Evolutionary conservation across 2,888 invertebrate species (phyloP).

Genomic region (Hypsopygia costalis): DNA sequence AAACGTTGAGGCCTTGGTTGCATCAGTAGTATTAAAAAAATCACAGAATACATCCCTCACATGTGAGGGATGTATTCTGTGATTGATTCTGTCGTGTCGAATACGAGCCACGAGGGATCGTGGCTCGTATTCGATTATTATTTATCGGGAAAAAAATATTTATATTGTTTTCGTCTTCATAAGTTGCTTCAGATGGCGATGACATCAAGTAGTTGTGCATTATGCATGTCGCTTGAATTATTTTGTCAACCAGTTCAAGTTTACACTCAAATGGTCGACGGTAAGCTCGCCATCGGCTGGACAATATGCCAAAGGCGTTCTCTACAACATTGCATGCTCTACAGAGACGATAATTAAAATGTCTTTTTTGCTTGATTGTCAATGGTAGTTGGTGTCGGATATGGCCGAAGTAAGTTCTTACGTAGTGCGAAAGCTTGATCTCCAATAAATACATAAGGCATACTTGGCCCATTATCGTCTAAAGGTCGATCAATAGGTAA

Average conservation of each 20-base stretch:
- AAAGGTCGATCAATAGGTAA: constrained; percentile 8
- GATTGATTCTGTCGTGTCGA: too few species aligned
- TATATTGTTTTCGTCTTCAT: constrained; percentile 9
- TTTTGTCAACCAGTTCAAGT: constrained; percentile 8
- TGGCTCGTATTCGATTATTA: too few species aligned
- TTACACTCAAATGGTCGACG: constrained; percentile 2
- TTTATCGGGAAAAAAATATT: too few species aligned
- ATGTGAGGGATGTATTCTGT: too few species aligned
- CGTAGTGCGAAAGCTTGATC: too few species aligned
- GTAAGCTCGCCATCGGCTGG: too few species aligned
- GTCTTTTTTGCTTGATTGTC: too few species aligned
- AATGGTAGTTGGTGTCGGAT: constrained; percentile 3
- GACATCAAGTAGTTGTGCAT: constrained; percentile 10
- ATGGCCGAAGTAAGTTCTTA: constrained; percentile 2
- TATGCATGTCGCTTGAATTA: constrained; percentile 8
- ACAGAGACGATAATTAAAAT: too few species aligned
- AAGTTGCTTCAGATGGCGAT: constrained; percentile 10
- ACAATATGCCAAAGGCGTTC: too few species aligned
- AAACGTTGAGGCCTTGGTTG: constrained; percentile 4
- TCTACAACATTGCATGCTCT: too few species aligned
- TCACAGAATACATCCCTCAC: constrained; percentile 3
- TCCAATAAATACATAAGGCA: constrained; percentile 5
- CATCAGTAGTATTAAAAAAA: constrained; percentile 5
- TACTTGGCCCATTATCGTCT: constrained; percentile 4
- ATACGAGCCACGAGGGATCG: too few species aligned